phyloP scores from a whole-genome alignment of 2,113 vertebrate species.

The Psilopogon haemacephalus region DNA sequence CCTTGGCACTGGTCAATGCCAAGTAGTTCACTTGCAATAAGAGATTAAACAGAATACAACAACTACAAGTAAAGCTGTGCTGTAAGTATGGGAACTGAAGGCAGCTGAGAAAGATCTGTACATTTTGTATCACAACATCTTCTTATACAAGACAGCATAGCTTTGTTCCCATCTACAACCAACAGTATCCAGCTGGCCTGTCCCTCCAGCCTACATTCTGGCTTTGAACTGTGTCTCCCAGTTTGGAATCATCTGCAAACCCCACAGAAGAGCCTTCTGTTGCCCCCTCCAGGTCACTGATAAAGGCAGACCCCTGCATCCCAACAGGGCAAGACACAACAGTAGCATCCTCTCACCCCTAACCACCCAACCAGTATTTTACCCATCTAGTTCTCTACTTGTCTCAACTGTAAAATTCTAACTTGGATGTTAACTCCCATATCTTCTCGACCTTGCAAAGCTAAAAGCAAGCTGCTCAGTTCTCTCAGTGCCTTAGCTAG shows the following conservation, averaged over 20 bases:
- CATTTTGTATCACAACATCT: neutral
- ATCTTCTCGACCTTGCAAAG: neutral
- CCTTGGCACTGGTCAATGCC: slow-evolving; percentile 7
- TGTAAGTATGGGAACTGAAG: neutral
- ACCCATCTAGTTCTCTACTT: neutral
- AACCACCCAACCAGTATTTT: neutral
- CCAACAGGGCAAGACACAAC: neutral
- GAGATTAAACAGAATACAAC: slow-evolving; percentile 5
- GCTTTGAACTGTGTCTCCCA: neutral
- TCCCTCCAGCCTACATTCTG: neutral
- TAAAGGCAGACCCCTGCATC: neutral
- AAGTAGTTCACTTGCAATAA: slow-evolving; percentile 1
- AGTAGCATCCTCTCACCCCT: neutral
- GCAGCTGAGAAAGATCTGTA: neutral
- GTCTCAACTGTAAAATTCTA: neutral
- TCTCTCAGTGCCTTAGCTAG: neutral
- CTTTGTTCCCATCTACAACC: neutral
- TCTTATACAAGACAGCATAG: neutral
- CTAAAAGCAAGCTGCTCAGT: neutral
- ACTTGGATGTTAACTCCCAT: neutral
- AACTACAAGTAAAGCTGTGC: neutral
- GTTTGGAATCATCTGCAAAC: neutral
- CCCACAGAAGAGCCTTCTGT: neutral
- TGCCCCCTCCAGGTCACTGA: neutral
- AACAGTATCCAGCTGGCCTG: neutral